phyloP scores from a whole-genome alignment of 2,113 vertebrate species.

The Tricholaema leucomelas region DNA sequence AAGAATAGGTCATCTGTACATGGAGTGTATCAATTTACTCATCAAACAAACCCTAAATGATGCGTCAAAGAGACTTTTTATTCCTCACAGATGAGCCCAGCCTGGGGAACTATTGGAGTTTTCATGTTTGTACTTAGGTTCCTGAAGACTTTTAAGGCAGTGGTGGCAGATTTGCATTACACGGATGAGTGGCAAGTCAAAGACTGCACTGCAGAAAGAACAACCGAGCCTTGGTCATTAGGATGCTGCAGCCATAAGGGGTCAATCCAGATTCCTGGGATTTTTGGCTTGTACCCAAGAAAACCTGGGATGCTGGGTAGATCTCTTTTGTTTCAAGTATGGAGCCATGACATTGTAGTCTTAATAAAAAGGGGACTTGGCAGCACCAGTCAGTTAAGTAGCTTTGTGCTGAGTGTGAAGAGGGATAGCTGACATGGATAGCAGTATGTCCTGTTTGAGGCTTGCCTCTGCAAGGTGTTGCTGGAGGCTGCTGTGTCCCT shows the following conservation, averaged over 20 bases:
- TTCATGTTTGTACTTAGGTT: neutral
- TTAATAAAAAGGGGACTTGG: neutral
- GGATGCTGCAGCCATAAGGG: neutral
- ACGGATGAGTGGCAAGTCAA: neutral
- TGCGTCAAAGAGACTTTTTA: neutral
- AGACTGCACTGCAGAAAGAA: neutral
- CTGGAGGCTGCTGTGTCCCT: neutral
- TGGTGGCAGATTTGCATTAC: neutral
- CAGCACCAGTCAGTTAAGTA: neutral
- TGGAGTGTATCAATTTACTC: neutral
- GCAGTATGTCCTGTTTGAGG: neutral
- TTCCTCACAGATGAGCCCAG: neutral
- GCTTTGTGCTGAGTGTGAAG: neutral
- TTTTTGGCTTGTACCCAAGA: neutral
- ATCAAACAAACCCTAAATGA: neutral
- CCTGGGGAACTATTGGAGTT: neutral
- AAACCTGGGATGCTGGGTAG: neutral
- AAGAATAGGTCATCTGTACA: neutral
- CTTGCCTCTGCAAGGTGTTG: neutral
- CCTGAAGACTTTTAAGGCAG: neutral
- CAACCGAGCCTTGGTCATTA: neutral
- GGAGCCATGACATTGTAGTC: neutral
- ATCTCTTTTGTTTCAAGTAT: neutral
- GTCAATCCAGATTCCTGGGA: neutral
- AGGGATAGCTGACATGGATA: accelerated